phyloP scores from a whole-genome alignment of 2,888 invertebrate genomes.

The Dryococelus australis region DNA sequence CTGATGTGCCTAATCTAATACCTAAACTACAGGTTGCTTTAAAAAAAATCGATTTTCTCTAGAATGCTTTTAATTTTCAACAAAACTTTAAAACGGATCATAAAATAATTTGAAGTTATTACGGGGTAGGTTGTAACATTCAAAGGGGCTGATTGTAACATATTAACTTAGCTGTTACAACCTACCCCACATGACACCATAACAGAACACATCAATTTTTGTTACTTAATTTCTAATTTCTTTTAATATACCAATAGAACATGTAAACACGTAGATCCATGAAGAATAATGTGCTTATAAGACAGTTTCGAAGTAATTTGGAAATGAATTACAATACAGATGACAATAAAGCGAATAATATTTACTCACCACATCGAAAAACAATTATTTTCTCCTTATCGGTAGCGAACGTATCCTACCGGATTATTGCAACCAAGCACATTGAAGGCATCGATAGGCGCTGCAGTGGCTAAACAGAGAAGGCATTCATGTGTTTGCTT shows the following conservation, averaged over 20 bases:
- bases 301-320: background rate
- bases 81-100: background rate
- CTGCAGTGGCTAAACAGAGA: background rate
- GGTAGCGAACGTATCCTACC: background rate
- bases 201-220: background rate
- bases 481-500: background rate
- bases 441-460: background rate
- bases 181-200: background rate
- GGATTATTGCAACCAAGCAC: background rate
- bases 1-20: background rate
- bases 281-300: background rate
- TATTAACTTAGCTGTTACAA: background rate
- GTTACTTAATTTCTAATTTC: background rate
- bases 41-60: background rate
- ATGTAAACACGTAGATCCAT: background rate
- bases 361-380: slow-evolving; percentile 6
- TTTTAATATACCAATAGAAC: background rate
- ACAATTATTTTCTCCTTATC: background rate
- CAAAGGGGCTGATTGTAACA: background rate
- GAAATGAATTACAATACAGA: background rate
- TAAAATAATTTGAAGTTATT: background rate
- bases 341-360: background rate
- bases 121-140: background rate
- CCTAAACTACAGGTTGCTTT: background rate
- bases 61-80: background rate